A percentile compares a stretch with the other conserved stretches of the same genome.
phyloP scores from a whole-genome alignment of 1,140 invertebrate species.

The Eubasilissa regina region DNA sequence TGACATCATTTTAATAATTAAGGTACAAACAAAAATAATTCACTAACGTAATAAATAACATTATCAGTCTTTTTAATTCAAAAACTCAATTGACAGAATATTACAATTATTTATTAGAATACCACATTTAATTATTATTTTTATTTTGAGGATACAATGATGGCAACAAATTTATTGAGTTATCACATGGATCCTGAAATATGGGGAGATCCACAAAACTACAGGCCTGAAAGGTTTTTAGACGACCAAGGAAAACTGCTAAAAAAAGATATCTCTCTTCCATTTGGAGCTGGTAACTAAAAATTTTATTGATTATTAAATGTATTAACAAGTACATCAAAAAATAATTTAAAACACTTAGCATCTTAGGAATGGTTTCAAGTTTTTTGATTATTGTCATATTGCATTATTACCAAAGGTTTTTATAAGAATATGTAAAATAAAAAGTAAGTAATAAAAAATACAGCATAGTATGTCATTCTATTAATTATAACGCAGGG shows the following conservation, averaged over 20 bases:
- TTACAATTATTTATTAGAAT: too few relatives aligned
- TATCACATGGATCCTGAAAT: constrained; percentile 76
- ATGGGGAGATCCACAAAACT: constrained; percentile 79
- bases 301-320: constrained; percentile 10
- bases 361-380: neutral
- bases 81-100: too few relatives aligned
- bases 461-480: too few relatives aligned
- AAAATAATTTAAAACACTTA: neutral
- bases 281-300: constrained; percentile 74
- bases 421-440: neutral
- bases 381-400: neutral
- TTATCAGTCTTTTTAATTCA: too few relatives aligned
- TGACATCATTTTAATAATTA: too few relatives aligned
- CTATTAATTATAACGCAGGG: too few relatives aligned
- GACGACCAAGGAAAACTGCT: constrained; percentile 67
- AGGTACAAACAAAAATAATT: too few relatives aligned
- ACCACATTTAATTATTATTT: neutral
- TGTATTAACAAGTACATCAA: neutral
- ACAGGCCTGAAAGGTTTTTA: constrained; percentile 80
- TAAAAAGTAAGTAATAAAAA: neutral
- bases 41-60: too few relatives aligned
- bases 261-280: constrained; percentile 68
- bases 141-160: constrained; percentile 70
- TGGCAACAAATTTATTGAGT: constrained; percentile 78
- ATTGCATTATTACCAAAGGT: too few relatives aligned